Evolutionary conservation across 2,113 vertebrate species (phyloP), one percentile per base, ranked within the genome.

Genomic region (Hymenochirus boettgeri): DNA sequence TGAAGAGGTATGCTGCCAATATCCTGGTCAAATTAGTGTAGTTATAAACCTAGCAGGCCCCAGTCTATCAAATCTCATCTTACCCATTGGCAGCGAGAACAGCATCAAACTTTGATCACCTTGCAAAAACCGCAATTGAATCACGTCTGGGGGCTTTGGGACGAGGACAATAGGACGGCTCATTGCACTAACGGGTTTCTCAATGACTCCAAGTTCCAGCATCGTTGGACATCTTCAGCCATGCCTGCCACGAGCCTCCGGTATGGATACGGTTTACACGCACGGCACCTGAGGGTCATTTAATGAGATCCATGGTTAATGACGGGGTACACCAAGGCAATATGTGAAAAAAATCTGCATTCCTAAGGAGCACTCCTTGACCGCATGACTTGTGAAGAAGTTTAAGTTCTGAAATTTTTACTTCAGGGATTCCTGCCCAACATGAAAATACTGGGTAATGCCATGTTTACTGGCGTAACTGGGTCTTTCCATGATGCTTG

Each of bases 81-180:
- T 7, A 46, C 42, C 18, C 42, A n/a, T 7, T 17, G 42, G 42
- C 42, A 46, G 11, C 6, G 42, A n/a, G 15, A 46, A 52, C n/a
- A 10, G 50, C 50, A 24, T 52, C 50, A 25, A 72, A 72, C 7
- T 31, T 24, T 1, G 31, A 74, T n/a, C 9, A 72, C 35, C 5
- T 70, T 39, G 15, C 60, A n/a, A 72, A 23, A 76, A 70, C 13
- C 50, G 17, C 3, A 71, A 17, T 5, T n/a, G n/a, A 46, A 21
- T 5, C 53, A n/a, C 61, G 62, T 74, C 47, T 24, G n/a, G n/a
- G n/a, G 66, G 66, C 17, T 62, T 74, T 12, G 50, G 71, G 4
- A 70, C 54, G n/a, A 73, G 50, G 18, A 72, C 66, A 3, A 71
- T 59, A 3, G 65, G 70, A 37, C 61, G 72, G 13, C 65, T 67